Evolutionary conservation across 2,797 vertebrate species (phyloP), one percentile per base, ranked within the genome.

Genomic region (Gymnodraco acuticeps): DNA sequence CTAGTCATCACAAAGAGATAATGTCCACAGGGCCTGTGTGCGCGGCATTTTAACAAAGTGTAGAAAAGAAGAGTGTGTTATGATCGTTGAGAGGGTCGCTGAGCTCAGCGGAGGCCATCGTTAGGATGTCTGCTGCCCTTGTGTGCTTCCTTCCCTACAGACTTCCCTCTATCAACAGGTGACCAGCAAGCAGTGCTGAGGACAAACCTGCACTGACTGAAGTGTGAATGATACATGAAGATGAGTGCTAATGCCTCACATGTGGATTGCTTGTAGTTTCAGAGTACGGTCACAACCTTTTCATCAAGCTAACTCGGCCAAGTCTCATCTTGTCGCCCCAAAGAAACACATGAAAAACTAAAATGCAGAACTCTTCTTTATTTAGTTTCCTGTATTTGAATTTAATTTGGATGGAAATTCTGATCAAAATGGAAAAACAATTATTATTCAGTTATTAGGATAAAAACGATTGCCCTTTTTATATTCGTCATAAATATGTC

Each of bases 81-180:
- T 67, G 75, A 75, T 51, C 20, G 12, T 7, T 11, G 74, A 76
- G 76, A 62, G 54, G 78, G 58, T 66, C 64, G 61, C 82, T 62
- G 82, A 83, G 76, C 82, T 85, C 66, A 80, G 84, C 82, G 54
- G 75, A 81, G 64, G 75, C 80, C 71, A 14, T 69, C 14, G 74
- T 79, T 78, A 55, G 64, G 80, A 85, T 68, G 88, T 84, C 80
- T 87, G 80, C 87, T 90, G 87, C 89, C 89, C 89, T 90, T 77
- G n/a, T 86, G 84, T 75, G 87, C 87, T 81, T 33, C 64, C 13
- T 76, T 70, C 59, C 16, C 76, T 58, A 84, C 71, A 27, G 19
- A 77, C 73, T 80, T 89, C 77, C 77, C 42, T 69, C 66, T 19
- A 63, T 83, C 77, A 67, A 55, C 82, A 59, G 20, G 15, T 73